phyloP scores from a whole-genome alignment of 2,888 invertebrate species.

The Ochlodes sylvanus region DNA sequence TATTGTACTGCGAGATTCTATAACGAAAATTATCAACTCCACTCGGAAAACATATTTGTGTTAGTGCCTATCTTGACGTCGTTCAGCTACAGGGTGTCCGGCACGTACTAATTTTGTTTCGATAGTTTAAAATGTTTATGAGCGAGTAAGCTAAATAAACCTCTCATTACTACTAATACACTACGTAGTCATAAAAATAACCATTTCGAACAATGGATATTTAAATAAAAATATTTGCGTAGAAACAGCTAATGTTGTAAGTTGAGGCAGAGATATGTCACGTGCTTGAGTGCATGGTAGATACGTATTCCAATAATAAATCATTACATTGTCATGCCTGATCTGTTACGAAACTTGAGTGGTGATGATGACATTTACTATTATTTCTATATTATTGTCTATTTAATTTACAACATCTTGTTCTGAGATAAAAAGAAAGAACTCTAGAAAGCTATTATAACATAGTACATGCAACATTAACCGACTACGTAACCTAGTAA shows the following conservation, averaged over 20 bases:
- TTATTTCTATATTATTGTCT: slow-evolving; percentile 6
- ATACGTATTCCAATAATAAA: slow-evolving; percentile 17
- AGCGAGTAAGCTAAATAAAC: background rate
- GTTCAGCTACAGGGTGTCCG: slow-evolving; percentile 60
- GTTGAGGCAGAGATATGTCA: slow-evolving; percentile 25
- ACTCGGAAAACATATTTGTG: slow-evolving; percentile 76
- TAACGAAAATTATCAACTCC: slow-evolving; percentile 80
- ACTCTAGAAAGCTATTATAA: background rate
- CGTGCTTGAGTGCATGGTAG: slow-evolving; percentile 13
- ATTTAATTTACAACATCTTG: slow-evolving; percentile 6
- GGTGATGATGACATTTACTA: slow-evolving; percentile 2
- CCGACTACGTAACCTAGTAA: no score
- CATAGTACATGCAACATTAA: no score
- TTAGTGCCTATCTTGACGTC: slow-evolving; percentile 70
- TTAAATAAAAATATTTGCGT: slow-evolving; percentile 19
- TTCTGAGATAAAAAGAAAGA: background rate
- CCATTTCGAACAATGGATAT: slow-evolving; percentile 30
- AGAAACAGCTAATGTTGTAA: slow-evolving; percentile 23
- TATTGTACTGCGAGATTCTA: slow-evolving; percentile 81
- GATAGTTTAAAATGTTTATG: background rate
- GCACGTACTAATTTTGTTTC: slow-evolving; percentile 14
- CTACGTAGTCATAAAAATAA: slow-evolving; percentile 18
- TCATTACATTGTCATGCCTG: slow-evolving; percentile 26
- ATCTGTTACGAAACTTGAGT: slow-evolving; percentile 6
- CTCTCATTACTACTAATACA: slow-evolving; percentile 9